These are phyloP conservation scores for Chlorodrepanis virens DNA, from an alignment of 2,113 vertebrate species.

Conservation along the genomic window DNA sequence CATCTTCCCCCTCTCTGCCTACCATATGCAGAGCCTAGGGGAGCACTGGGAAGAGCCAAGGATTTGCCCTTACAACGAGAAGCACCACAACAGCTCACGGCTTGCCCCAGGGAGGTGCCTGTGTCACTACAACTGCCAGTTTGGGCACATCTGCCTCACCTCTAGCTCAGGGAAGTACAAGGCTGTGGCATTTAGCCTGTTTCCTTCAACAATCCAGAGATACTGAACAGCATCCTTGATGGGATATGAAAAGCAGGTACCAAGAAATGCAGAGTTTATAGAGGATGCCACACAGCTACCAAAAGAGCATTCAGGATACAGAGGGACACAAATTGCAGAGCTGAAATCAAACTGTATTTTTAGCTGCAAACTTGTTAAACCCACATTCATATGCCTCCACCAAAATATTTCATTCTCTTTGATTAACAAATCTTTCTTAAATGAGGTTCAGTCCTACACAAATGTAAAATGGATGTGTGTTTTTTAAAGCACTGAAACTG, in stretches of 20 bases:
- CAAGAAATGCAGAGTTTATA: not conserved
- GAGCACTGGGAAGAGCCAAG: not conserved
- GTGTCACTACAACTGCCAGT: not conserved
- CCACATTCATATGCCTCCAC: conserved; percentile 63
- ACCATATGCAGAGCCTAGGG: not conserved
- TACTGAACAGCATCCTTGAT: not conserved
- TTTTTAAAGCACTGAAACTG: conserved; percentile 29
- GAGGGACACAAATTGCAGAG: not conserved
- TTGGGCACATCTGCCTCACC: not conserved
- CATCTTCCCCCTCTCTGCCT: not conserved
- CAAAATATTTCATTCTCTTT: conserved; percentile 78
- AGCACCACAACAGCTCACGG: not conserved
- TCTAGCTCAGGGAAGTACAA: not conserved
- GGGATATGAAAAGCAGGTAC: not conserved
- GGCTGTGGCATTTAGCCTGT: not conserved
- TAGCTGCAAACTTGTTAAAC: conserved; percentile 65
- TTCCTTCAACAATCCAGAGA: not conserved
- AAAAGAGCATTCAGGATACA: not conserved
- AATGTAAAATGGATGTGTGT: conserved; percentile 35
- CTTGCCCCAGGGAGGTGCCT: fast-evolving
- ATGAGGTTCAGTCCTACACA: conserved; percentile 46
- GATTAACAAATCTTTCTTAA: conserved; percentile 72
- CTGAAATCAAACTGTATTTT: conserved; percentile 48
- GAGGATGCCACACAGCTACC: not conserved
- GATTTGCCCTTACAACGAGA: not conserved